Evolutionary conservation across 1,140 invertebrate species (phyloP), one percentile per base, ranked within the genome.

Genomic region (Gerris buenoi): DNA sequence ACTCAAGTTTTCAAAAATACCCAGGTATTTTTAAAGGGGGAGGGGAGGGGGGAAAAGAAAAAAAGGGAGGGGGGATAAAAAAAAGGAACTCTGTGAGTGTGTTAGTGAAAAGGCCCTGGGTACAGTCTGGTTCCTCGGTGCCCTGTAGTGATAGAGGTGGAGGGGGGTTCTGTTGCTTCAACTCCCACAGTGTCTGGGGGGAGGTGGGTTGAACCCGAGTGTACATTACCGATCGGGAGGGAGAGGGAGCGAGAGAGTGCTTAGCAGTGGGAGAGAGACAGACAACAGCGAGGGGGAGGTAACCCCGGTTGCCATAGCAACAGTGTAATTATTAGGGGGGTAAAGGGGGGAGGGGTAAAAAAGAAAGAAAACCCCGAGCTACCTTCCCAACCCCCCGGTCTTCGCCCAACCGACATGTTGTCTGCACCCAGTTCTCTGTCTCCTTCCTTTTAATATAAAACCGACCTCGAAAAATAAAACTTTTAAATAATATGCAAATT

Each of bases 211-310:
- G 59, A 57, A 67, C 26, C 56, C 23, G 66, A 67, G 59, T 67
- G 66, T 67, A 67, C 66, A 67, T 67, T 67, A 67, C 66, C 66
- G 66, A 67, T 67, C 66, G 66, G 66, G 22, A 28, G 22, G 22
- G 23, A 25, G 15, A 25, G 5, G 18, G 58, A 58, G 65, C 15
- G 60, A 27, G 28, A 25, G 58, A 5, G 22, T 25, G 5, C 58
- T 18, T 46, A 5, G 58, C 5, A 25, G 5, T 22, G 22, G 23
- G 58, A 60, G 58, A 22, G 58, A 22, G 58, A 60, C 15, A 60
- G 58, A 60, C 15, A 60, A 3, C 27, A 23, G 28, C 5, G 60
- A 22, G 58, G 29, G 58, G 27, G 62, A 18, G 25, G 25, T 5
- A 46, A 58, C n/a, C 15, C 29, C 25, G 27, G 66, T 67, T 56